A percentile compares a stretch with the other conserved stretches of the same genome.
Evolutionary conservation across 2,113 vertebrate genomes (phyloP).

Genomic region (Archocentrus centrarchus): DNA sequence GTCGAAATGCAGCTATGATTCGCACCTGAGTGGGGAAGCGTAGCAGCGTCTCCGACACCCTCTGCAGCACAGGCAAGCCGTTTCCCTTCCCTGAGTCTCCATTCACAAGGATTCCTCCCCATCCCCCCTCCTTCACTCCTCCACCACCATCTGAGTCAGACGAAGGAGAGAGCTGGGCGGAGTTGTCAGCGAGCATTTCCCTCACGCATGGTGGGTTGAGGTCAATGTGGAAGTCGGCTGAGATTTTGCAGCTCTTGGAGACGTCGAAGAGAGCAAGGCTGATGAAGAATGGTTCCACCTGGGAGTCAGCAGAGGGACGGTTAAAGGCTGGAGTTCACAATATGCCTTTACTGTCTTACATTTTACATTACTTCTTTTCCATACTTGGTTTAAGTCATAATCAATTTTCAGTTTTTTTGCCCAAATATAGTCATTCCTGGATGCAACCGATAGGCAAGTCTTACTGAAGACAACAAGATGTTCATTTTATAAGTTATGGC

Average conservation of each 20-base stretch:
- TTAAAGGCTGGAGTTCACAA: neutral
- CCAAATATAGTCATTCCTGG: neutral
- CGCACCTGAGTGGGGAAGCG: conserved; percentile 87
- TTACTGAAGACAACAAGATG: neutral
- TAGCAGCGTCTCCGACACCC: conserved; percentile 85
- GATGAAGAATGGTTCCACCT: conserved; percentile 98
- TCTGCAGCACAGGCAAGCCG: conserved; percentile 79
- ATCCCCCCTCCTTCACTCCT: neutral
- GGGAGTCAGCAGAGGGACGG: conserved; percentile 42
- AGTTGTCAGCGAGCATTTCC: conserved; percentile 86
- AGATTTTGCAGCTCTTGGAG: conserved; percentile 94
- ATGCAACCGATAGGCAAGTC: neutral
- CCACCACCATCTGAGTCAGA: conserved; percentile 56
- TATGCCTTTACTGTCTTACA: neutral
- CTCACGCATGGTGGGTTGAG: conserved; percentile 88
- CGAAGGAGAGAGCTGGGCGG: conserved; percentile 53
- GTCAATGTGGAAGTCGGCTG: conserved; percentile 95
- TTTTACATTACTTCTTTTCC: neutral
- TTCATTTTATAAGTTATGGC: neutral
- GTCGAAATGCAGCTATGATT: neutral
- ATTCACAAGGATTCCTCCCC: conserved; percentile 48
- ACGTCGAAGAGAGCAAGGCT: conserved; percentile 93
- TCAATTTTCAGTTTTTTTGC: neutral
- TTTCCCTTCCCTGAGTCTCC: conserved; percentile 59
- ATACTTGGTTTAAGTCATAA: no score